Evolutionary conservation across 2,113 vertebrate species (phyloP).

Genomic region (Micromys minutus): DNA sequence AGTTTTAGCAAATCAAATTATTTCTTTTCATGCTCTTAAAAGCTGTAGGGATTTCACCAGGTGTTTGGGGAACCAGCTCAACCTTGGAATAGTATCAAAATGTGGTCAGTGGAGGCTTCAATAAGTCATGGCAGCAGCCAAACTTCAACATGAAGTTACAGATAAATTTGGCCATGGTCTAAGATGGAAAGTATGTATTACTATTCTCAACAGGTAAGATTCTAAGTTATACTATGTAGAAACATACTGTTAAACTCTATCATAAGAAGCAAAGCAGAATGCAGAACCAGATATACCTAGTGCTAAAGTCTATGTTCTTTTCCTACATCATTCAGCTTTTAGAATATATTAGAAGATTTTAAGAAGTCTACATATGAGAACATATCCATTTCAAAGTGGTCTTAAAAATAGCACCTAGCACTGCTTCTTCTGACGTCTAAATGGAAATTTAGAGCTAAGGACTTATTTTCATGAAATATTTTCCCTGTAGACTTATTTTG

Average conservation of each 20-base stretch:
- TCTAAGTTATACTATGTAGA: neutral
- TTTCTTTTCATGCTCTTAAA: conserved; percentile 87
- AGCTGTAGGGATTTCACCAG: conserved; percentile 94
- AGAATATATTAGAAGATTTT: neutral
- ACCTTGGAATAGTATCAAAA: conserved; percentile 96
- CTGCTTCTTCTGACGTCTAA: neutral
- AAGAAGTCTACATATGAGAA: neutral
- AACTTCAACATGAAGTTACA: too few relatives aligned
- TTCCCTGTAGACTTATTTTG: neutral
- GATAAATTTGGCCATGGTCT: too few relatives aligned
- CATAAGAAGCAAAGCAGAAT: neutral
- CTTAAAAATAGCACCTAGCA: neutral
- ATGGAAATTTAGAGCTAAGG: neutral
- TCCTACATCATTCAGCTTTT: neutral
- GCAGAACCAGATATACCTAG: neutral
- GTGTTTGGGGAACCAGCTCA: conserved; percentile 93
- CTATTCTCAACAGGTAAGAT: neutral
- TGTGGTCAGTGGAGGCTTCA: conserved; percentile 92
- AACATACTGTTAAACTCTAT: neutral
- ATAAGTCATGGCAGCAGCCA: conserved; percentile 89
- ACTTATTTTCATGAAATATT: neutral
- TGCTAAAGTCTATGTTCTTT: neutral
- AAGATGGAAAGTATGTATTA: too few relatives aligned
- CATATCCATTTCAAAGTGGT: conserved; percentile 39
- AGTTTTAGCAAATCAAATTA: conserved; percentile 88